phyloP scores from a whole-genome alignment of 2,113 vertebrate species.

The Micronycteris hirsuta region DNA sequence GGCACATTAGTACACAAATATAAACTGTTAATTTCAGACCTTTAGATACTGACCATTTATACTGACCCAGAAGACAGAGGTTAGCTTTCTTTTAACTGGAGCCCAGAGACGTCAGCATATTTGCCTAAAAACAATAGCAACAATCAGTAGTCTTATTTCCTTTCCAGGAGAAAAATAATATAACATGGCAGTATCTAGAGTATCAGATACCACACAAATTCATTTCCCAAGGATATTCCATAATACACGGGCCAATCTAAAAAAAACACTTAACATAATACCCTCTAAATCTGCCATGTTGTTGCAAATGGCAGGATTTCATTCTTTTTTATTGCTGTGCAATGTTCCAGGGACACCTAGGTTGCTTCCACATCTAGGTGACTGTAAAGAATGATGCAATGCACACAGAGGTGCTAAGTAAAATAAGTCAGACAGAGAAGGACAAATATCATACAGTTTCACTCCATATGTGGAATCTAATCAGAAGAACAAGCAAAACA shows the following conservation, averaged over 20 bases:
- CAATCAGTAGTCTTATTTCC: neutral
- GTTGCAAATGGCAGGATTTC: neutral
- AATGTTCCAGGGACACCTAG: neutral
- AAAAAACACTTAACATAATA: neutral
- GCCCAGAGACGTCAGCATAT: neutral
- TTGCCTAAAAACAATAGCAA: neutral
- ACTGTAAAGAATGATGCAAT: neutral
- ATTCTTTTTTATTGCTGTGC: neutral
- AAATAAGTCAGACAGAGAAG: neutral
- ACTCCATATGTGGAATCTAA: neutral
- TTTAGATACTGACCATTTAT: neutral
- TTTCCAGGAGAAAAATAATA: neutral
- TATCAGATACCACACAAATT: neutral
- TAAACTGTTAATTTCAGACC: neutral
- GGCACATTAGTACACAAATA: neutral
- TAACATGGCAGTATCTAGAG: rapidly evolving
- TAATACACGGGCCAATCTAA: neutral
- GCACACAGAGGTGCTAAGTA: neutral
- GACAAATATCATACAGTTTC: neutral
- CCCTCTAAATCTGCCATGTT: neutral
- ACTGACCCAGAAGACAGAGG: neutral
- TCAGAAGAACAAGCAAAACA: neutral
- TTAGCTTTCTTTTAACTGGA: neutral
- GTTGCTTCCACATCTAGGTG: neutral
- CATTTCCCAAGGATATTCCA: neutral